Conservation (phyloP, 2,797 vertebrate species). For the Microcaecilia unicolor region DNA sequence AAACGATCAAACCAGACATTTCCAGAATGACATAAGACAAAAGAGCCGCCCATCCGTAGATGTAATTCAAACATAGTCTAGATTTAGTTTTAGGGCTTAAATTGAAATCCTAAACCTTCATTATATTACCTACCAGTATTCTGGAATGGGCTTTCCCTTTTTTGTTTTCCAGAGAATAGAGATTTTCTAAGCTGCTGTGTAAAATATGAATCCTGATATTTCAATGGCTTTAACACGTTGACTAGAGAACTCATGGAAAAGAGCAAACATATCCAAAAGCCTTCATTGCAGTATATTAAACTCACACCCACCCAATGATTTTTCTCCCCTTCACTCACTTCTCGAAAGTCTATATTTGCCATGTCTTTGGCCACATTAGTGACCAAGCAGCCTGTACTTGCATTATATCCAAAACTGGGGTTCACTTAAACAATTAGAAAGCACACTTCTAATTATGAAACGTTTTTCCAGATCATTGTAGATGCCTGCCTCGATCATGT, state of each 20-base stretch:
- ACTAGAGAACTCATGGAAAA: slow-evolving; percentile 9
- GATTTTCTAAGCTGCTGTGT: slow-evolving; percentile 45
- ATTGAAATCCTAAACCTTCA: slow-evolving; percentile 44
- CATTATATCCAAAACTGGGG: slow-evolving; percentile 16
- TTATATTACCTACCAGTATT: slow-evolving; percentile 40
- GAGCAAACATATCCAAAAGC: no score
- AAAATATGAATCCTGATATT: slow-evolving; percentile 33
- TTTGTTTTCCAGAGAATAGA: slow-evolving; percentile 19
- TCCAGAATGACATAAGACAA: no score
- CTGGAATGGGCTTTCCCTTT: slow-evolving; percentile 40
- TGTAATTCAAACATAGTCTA: no score
- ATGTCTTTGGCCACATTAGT: background rate
- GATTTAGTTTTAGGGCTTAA: slow-evolving; percentile 46
- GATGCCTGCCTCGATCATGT: slow-evolving; percentile 34
- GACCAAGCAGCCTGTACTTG: background rate
- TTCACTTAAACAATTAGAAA: slow-evolving; percentile 52
- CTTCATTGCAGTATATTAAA: no score
- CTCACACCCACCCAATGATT: no score
- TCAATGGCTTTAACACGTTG: slow-evolving; percentile 38
- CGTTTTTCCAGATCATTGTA: slow-evolving; percentile 36
- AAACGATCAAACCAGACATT: no score
- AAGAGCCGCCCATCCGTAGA: no score
- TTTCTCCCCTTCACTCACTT: no score
- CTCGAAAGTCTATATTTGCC: background rate
- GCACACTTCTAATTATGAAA: slow-evolving; percentile 54